Evolutionary conservation across 2,113 vertebrate genomes (phyloP).

Genomic region (Bambusicola thoracicus): DNA sequence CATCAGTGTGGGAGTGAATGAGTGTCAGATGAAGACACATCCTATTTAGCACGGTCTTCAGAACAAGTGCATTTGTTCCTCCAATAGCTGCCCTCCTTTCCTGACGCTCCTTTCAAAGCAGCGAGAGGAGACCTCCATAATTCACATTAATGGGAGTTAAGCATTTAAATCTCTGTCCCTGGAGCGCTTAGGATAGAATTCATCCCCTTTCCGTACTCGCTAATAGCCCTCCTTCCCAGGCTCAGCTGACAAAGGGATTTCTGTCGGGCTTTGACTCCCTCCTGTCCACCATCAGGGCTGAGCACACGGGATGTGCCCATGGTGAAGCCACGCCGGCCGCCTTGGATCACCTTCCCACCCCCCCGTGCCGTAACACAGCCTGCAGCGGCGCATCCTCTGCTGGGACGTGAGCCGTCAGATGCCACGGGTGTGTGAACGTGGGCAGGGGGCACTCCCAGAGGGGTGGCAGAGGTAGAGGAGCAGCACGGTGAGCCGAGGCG

Average conservation of each 20-base stretch:
- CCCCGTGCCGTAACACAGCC: not conserved
- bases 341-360: not conserved
- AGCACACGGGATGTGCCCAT: not conserved
- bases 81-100: not conserved
- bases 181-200: constrained; percentile 24
- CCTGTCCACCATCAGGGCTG: not conserved
- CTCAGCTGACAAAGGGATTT: constrained; percentile 46
- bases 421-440: not conserved
- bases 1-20: not conserved
- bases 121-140: constrained; percentile 27
- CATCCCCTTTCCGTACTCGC: not conserved
- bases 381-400: not conserved
- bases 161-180: constrained; percentile 46
- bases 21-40: constrained; percentile 20
- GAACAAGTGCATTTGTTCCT: not conserved
- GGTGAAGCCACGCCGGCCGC: not conserved
- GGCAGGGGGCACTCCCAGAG: not conserved
- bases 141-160: constrained; percentile 26
- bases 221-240: constrained; percentile 43
- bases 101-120: not conserved
- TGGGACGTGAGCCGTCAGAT: not conserved
- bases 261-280: not conserved
- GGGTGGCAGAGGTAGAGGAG: fast-evolving
- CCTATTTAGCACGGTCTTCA: not conserved
- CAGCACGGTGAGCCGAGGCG: fast-evolving